Conservation (phyloP, 1,140 invertebrate species). For the Telenomus remus region DNA sequence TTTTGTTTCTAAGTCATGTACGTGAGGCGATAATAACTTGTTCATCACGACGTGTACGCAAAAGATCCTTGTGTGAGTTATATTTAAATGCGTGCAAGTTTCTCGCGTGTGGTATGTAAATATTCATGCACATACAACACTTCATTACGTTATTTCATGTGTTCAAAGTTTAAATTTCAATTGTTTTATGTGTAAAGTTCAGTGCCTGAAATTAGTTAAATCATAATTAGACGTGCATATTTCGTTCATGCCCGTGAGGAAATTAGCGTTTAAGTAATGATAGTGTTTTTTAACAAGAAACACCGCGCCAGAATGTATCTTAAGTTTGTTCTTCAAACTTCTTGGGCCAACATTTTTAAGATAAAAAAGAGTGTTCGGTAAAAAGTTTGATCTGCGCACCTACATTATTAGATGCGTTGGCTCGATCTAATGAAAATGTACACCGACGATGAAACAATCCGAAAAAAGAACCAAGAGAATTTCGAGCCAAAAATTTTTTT, state of each 20-base stretch:
- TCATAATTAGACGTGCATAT: constrained; percentile 21
- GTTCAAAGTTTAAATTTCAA: constrained; percentile 30
- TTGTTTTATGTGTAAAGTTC: constrained; percentile 17
- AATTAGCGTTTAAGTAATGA: too few relatives aligned
- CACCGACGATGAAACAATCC: background rate
- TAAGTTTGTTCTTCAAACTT: background rate
- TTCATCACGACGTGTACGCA: too few relatives aligned
- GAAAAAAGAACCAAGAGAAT: too few relatives aligned
- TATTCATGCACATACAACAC: constrained; percentile 22
- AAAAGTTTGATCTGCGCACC: background rate
- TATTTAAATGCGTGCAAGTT: constrained; percentile 6
- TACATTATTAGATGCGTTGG: too few relatives aligned
- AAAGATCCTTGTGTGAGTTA: background rate
- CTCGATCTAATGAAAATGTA: background rate
- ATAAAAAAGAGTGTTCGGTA: background rate
- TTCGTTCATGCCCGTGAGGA: constrained; percentile 3
- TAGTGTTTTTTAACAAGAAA: background rate
- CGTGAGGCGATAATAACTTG: too few relatives aligned
- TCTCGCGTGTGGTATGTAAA: constrained; percentile 7
- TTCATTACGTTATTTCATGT: constrained; percentile 18
- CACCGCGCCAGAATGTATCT: background rate
- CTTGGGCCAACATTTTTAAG: too few relatives aligned
- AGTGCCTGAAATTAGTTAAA: constrained; percentile 12
- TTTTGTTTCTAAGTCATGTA: too few relatives aligned
- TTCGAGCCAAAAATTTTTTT: too few relatives aligned